Percentiles rank a stretch among this genome's conserved stretches.
Evolutionary conservation across 2,113 vertebrate species (phyloP).

Genomic region (Dicrurus megarhynchus): DNA sequence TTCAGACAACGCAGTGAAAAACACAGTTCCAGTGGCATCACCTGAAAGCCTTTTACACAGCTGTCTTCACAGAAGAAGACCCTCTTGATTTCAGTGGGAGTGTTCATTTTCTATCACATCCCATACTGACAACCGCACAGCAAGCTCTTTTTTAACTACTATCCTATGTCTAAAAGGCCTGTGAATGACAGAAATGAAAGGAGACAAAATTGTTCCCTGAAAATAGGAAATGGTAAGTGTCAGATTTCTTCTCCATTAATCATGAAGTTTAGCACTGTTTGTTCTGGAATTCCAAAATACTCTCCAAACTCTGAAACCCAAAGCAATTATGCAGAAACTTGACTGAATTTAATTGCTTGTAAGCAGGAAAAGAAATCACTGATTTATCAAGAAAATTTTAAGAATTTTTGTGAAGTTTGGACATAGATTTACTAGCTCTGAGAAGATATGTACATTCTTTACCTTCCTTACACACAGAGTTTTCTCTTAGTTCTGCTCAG

Average conservation of each 20-base stretch:
- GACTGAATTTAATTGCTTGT: neutral
- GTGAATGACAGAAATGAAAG: neutral
- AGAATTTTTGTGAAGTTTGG: neutral
- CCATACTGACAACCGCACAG: neutral
- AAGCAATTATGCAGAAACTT: neutral
- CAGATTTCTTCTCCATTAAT: neutral
- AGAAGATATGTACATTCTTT: neutral
- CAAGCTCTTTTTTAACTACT: neutral
- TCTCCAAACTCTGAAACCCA: neutral
- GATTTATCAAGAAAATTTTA: neutral
- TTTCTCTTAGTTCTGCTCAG: neutral
- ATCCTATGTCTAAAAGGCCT: neutral
- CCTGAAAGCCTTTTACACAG: neutral
- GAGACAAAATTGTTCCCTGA: neutral
- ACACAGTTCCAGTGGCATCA: neutral
- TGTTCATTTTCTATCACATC: neutral
- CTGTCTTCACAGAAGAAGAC: neutral
- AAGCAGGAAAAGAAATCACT: neutral
- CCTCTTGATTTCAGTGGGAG: neutral
- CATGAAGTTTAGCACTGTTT: neutral
- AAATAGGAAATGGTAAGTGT: neutral
- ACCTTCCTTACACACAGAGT: neutral
- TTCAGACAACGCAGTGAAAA: neutral
- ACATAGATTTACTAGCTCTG: neutral
- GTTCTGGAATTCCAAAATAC: neutral